Conservation (phyloP, 1,140 invertebrate genomes). For the Gryon sp. region DNA sequence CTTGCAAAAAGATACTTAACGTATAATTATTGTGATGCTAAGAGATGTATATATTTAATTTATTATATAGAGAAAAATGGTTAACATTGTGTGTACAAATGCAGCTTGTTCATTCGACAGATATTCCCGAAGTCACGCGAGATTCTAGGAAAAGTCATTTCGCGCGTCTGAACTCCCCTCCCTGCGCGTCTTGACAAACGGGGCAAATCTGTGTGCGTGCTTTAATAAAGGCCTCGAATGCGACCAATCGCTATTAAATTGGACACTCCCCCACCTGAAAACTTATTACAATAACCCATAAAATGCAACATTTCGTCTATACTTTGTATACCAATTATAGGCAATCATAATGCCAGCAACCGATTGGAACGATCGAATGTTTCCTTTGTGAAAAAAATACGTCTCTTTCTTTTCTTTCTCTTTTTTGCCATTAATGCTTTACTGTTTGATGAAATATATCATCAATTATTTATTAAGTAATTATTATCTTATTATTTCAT, state of each 20-base stretch:
- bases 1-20: no score
- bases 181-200: slow-evolving; percentile 32
- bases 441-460: no score
- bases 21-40: no score
- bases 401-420: no score
- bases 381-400: no score
- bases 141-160: slow-evolving; percentile 79
- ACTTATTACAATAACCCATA: slow-evolving; percentile 77
- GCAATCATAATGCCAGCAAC: no score
- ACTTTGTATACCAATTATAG: slow-evolving; percentile 75
- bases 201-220: slow-evolving; percentile 61
- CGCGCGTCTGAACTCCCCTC: slow-evolving; percentile 70
- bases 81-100: slow-evolving; percentile 23
- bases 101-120: slow-evolving; percentile 68
- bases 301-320: slow-evolving; percentile 75
- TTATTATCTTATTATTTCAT: no score
- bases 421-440: no score
- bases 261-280: slow-evolving; percentile 72
- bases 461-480: no score
- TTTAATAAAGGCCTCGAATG: slow-evolving; percentile 77
- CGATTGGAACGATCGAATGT: no score
- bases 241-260: slow-evolving; percentile 79
- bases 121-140: slow-evolving; percentile 77
- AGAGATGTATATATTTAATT: no score
- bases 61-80: no score